phyloP scores from a whole-genome alignment of 2,888 invertebrate species.

The Xylocampa areola region DNA sequence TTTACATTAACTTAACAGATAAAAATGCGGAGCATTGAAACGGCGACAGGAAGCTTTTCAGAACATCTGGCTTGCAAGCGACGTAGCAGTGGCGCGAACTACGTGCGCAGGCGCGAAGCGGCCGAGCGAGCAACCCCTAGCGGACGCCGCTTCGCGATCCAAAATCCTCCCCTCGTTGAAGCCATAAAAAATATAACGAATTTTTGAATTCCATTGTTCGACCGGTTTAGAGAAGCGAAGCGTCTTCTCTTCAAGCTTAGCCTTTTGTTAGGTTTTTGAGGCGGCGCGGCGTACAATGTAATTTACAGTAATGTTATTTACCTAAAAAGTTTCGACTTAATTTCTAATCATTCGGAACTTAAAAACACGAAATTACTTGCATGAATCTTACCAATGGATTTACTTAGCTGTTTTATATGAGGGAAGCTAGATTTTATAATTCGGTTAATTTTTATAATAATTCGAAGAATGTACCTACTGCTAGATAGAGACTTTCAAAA shows the following conservation, averaged over 20 bases:
- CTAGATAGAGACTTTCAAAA: no score
- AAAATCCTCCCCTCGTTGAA: conserved; percentile 85
- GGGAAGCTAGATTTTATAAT: no score
- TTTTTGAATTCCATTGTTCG: conserved; percentile 84
- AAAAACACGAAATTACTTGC: no score
- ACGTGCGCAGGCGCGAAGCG: conserved; percentile 88
- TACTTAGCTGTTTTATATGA: no score
- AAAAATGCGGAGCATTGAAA: conserved; percentile 82
- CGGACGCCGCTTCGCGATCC: conserved; percentile 77
- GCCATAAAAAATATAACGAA: conserved; percentile 89
- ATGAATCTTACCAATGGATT: no score
- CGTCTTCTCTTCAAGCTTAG: conserved; percentile 42
- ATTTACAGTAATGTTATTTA: not conserved
- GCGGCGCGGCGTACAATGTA: conserved; percentile 12
- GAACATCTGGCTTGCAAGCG: conserved; percentile 89
- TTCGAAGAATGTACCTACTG: no score
- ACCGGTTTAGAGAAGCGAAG: conserved; percentile 79
- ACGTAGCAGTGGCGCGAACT: conserved; percentile 90
- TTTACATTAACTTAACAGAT: conserved; percentile 79
- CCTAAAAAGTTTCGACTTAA: not conserved
- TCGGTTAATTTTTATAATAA: no score
- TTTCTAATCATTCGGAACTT: not conserved
- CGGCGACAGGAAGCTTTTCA: conserved; percentile 88
- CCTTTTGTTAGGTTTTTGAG: conserved; percentile 46
- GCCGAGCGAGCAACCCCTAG: conserved; percentile 85